These are phyloP conservation scores for Synodontis membranacea DNA, from an alignment of 2,113 vertebrate genomes.

Conservation along the genomic window DNA sequence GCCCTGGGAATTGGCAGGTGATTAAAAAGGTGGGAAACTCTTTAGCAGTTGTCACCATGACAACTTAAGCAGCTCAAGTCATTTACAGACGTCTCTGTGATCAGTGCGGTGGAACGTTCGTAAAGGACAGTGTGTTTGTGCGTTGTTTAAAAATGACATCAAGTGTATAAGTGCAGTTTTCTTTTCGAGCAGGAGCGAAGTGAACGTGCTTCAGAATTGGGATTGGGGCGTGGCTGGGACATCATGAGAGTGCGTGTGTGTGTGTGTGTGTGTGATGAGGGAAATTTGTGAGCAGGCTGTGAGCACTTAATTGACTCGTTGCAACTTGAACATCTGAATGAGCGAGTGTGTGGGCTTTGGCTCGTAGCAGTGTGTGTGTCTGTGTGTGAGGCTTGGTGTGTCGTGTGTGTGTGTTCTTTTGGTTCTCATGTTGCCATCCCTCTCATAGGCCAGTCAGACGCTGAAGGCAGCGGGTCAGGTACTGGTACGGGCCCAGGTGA, in stretches of 20 bases:
- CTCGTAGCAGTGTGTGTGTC: not conserved
- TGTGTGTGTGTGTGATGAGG: not conserved
- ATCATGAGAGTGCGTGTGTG: not conserved
- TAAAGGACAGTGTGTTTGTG: not conserved
- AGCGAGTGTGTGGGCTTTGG: not conserved
- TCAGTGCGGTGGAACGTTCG: not conserved
- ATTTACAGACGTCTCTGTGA: not conserved
- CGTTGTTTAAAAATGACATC: not conserved
- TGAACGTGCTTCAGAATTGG: constrained; percentile 12
- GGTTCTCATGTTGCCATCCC: constrained; percentile 70
- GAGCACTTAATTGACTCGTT: not conserved
- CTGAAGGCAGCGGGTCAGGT: constrained; percentile 75
- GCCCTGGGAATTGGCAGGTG: too few species aligned
- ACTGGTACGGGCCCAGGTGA: constrained; percentile 77
- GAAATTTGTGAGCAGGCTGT: not conserved
- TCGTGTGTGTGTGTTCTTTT: constrained; percentile 41
- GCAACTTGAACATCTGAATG: not conserved
- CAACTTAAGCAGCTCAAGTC: not conserved
- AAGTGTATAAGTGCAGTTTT: not conserved
- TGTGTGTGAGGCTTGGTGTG: not conserved
- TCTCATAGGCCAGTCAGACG: constrained; percentile 79
- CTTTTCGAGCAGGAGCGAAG: not conserved
- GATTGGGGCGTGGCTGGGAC: not conserved
- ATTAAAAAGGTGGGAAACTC: too few species aligned
- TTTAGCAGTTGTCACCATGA: not conserved